A percentile compares a stretch with the other conserved stretches of the same genome.
phyloP scores from a whole-genome alignment of 2,797 vertebrate genomes.

The Myotis findleyi region DNA sequence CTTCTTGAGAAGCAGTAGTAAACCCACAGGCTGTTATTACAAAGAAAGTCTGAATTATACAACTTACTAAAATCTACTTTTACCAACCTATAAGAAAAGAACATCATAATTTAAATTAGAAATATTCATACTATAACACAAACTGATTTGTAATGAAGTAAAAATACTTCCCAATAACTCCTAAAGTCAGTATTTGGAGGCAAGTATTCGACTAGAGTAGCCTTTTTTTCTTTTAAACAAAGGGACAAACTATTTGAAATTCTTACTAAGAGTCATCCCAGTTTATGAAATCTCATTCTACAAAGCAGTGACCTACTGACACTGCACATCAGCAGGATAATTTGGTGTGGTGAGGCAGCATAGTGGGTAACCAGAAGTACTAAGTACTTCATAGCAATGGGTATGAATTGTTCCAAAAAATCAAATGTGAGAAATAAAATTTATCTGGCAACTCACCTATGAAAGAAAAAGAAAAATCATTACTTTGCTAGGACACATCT shows the following conservation, averaged over 20 bases:
- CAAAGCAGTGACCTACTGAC: neutral
- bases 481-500: slow-evolving; percentile 40
- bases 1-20: neutral
- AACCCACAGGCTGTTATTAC: neutral
- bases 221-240: neutral
- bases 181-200: neutral
- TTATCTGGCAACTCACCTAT: slow-evolving; percentile 55
- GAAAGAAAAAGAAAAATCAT: slow-evolving; percentile 64
- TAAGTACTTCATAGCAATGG: slow-evolving; percentile 65
- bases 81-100: neutral
- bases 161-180: neutral
- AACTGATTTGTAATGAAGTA: neutral
- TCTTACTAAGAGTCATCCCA: neutral
- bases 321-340: neutral
- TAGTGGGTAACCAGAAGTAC: neutral
- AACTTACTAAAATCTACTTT: slow-evolving; percentile 28
- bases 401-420: slow-evolving; percentile 72
- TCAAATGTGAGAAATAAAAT: slow-evolving; percentile 70
- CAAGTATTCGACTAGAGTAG: neutral
- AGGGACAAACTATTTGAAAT: slow-evolving; percentile 18
- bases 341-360: neutral
- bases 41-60: slow-evolving; percentile 17
- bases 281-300: slow-evolving; percentile 30
- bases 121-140: neutral
- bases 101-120: neutral